Evolutionary conservation across 2,888 invertebrate genomes (phyloP).

Genomic region (Carabus problematicus): DNA sequence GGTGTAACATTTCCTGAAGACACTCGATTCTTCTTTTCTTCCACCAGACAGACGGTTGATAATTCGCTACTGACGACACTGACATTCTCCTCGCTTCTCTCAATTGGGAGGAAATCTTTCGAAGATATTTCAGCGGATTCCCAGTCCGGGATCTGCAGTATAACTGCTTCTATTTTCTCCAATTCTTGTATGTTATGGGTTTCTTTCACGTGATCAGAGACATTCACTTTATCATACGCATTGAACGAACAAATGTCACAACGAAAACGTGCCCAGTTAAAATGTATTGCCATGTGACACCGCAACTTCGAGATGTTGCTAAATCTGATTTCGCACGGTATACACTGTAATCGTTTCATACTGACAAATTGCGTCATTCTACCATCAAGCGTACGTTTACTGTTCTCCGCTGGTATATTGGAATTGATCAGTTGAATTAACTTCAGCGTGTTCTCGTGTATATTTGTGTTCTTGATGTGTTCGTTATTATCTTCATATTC

Average conservation of each 20-base stretch:
- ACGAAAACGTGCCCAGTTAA: constrained; percentile 76
- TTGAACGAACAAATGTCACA: constrained; percentile 78
- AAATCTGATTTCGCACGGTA: constrained; percentile 63
- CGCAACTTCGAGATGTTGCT: constrained; percentile 63
- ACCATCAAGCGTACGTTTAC: constrained; percentile 26
- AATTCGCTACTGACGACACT: neutral
- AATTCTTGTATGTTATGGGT: constrained; percentile 68
- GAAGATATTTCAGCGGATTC: constrained; percentile 51
- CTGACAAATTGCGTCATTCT: constrained; percentile 56
- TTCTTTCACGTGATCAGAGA: constrained; percentile 70
- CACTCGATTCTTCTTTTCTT: constrained; percentile 17
- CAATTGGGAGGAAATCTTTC: constrained; percentile 47
- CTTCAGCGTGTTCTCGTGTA: constrained; percentile 37
- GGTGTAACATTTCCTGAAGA: constrained; percentile 27
- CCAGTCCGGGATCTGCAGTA: constrained; percentile 53
- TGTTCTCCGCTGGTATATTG: constrained; percentile 29
- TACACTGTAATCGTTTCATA: constrained; percentile 60
- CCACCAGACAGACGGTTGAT: neutral
- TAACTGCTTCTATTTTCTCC: constrained; percentile 57
- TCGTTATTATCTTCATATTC: constrained; percentile 20
- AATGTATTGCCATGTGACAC: constrained; percentile 71
- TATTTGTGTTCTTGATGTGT: constrained; percentile 10
- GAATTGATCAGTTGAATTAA: constrained; percentile 36
- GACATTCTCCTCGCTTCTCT: neutral
- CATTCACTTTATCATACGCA: constrained; percentile 70